These are phyloP conservation scores for Pseudolaguvia tuberculata DNA, from an alignment of 2,113 vertebrate genomes.

Conservation along the genomic window DNA sequence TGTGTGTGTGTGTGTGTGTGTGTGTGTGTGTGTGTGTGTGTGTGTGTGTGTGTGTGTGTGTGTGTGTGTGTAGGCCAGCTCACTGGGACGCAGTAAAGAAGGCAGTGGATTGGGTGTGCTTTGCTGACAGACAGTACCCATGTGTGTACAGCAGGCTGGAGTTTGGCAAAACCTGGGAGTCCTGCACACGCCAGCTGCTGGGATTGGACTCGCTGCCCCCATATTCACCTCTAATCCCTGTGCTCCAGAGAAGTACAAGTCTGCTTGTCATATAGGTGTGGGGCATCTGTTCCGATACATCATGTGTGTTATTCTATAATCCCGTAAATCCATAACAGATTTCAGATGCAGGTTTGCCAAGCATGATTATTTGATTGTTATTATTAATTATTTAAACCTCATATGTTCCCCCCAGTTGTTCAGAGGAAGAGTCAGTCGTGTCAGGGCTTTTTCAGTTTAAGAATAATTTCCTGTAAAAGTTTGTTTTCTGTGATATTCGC, in stretches of 20 bases:
- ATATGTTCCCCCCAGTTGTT: background rate
- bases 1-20: too few species aligned
- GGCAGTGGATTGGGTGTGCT: slow-evolving; percentile 69
- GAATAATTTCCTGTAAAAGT: background rate
- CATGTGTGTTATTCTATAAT: background rate
- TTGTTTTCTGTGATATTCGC: background rate
- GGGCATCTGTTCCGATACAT: too few species aligned
- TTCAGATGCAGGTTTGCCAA: background rate
- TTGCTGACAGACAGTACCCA: slow-evolving; percentile 73
- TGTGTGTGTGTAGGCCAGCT: slow-evolving; percentile 29
- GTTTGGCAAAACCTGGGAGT: slow-evolving; percentile 75
- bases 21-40: too few species aligned
- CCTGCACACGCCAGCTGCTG: slow-evolving; percentile 72
- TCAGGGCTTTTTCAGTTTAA: background rate
- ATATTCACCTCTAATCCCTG: slow-evolving; percentile 50
- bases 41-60: too few species aligned
- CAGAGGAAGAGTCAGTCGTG: background rate
- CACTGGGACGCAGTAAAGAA: slow-evolving; percentile 65
- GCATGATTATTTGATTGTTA: background rate
- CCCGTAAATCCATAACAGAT: background rate
- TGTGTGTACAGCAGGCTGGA: slow-evolving; percentile 75
- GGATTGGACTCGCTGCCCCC: slow-evolving; percentile 52
- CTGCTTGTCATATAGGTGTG: slow-evolving; percentile 17
- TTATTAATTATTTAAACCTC: background rate
- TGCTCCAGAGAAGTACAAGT: slow-evolving; percentile 35